phyloP scores from a whole-genome alignment of 2,113 vertebrate genomes.

The Platycercus adscitus region DNA sequence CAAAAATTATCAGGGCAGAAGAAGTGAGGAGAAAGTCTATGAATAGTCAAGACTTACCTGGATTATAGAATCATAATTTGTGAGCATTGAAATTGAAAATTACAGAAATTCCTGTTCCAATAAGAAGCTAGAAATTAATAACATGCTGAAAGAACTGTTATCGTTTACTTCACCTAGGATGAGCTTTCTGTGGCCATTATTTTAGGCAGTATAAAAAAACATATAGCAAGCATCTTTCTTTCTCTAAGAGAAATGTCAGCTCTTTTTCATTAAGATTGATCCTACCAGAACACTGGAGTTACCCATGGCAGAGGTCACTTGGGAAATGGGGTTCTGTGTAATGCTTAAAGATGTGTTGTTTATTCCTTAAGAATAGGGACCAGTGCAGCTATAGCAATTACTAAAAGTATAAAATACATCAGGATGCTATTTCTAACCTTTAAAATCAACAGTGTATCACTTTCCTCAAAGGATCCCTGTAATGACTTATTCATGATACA shows the following conservation, averaged over 20 bases:
- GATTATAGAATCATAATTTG: background rate
- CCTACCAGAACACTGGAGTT: background rate
- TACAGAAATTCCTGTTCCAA: background rate
- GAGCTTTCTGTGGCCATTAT: background rate
- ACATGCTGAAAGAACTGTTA: background rate
- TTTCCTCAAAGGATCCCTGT: background rate
- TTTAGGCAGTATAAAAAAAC: background rate
- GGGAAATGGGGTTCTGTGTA: background rate
- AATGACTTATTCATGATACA: background rate
- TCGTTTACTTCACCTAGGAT: background rate
- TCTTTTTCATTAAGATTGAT: background rate
- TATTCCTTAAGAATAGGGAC: background rate
- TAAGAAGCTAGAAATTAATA: background rate
- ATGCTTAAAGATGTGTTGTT: background rate
- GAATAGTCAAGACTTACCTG: background rate
- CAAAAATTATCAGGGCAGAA: background rate
- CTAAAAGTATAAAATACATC: background rate
- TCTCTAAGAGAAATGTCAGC: background rate
- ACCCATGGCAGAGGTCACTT: background rate
- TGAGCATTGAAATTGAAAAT: background rate
- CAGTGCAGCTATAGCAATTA: background rate
- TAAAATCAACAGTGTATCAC: conserved; percentile 15
- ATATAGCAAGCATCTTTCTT: background rate
- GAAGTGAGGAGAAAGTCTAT: background rate
- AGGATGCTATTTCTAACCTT: background rate